phyloP scores from a whole-genome alignment of 2,797 vertebrate species.

The Cygnus olor region DNA sequence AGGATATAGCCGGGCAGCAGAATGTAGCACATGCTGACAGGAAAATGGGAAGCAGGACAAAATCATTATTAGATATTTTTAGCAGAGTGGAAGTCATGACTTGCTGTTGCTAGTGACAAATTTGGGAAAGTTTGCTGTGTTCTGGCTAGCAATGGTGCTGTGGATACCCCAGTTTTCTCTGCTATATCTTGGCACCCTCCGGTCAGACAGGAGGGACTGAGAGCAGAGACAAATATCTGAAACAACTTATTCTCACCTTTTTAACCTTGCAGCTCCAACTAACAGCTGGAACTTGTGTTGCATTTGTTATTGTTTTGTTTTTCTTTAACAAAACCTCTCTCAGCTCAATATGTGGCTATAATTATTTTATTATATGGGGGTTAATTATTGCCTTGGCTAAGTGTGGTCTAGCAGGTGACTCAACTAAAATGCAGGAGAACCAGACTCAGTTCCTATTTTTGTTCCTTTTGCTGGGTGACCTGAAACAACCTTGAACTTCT shows the following conservation, averaged over 20 bases:
- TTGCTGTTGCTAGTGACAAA: not conserved
- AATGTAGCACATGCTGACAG: not conserved
- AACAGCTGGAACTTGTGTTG: not conserved
- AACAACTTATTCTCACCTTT: not conserved
- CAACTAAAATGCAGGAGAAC: not conserved
- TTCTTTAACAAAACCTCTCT: not conserved
- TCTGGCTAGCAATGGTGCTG: not conserved
- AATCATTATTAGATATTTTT: not conserved
- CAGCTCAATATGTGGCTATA: not conserved
- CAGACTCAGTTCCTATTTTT: not conserved
- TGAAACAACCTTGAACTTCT: not conserved
- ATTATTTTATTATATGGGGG: not conserved
- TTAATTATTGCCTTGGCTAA: not conserved
- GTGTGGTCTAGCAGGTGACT: no score
- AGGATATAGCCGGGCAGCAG: no score
- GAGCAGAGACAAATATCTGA: no score
- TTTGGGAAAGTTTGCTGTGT: not conserved
- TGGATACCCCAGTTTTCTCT: not conserved
- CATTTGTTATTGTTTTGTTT: no score
- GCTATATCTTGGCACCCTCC: not conserved
- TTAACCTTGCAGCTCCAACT: not conserved
- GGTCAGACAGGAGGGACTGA: no score
- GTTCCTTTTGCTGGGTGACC: not conserved
- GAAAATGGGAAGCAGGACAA: not conserved
- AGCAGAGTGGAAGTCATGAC: not conserved